Base-by-base conservation (phyloP, 1,140 invertebrate species). In the roundworm (Caenorhabditis elegans) region DNA sequence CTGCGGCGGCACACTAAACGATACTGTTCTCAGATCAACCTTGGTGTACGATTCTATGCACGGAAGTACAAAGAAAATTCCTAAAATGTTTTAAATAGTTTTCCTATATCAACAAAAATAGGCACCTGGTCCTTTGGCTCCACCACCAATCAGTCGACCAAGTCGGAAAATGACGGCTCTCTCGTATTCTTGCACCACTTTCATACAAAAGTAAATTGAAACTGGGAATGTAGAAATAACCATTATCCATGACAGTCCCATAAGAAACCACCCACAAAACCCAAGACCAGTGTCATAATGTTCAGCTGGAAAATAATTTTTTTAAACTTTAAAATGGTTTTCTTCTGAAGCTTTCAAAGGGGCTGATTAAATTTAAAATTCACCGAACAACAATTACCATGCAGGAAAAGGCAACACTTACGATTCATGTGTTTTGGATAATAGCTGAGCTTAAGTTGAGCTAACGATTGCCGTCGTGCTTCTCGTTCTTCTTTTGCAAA, bases 201-300 rank as follows among this genome's bases (percentile, higher is more conserved):
- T 97, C 88, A 98, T 96, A 89, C 95, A 97, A 43, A 97, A 93
- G 46, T 55, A 78, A 6, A 84, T 92, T 1, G 96, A 97, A 89
- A 98, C 96, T 0, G 96, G 96, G 92, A 98, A 94, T 0, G 96
- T 98, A 13, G 96, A 86, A 4, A 95, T 87, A 93, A 95, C 94
- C 11, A 96, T 95, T 47, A 98, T 89, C 26, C 83, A 90, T 22
- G 89, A 89, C 6, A 90, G 43, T 11, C 82, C 75, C 43, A 94
- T 94, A 26, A 98, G 91, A 75, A 97, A 93, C 88, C 93, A 94
- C 6, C 95, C 95, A 90, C 95, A 96, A 82, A 93, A 92, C 84
- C 95, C 95, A 13, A 93, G 79, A 28, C 86, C 94, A 24, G 92
- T 91, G 75, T 94, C 93, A 82, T 92, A 92, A 49, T 92, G 92